Conservation (phyloP, 2,113 vertebrate species). For the Fulica atra region DNA sequence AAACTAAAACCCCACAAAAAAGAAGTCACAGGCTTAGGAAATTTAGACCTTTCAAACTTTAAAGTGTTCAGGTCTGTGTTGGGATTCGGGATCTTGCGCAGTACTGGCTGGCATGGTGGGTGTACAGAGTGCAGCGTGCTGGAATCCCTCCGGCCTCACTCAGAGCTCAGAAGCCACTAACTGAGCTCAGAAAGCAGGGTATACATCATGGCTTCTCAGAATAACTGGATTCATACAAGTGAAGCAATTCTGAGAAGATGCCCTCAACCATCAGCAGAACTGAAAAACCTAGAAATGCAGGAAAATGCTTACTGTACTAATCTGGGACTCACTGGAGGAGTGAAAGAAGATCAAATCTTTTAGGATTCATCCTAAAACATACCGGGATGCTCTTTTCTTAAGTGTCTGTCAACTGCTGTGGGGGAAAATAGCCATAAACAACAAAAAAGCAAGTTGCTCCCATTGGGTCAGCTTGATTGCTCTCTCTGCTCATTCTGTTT, state of each 20-base stretch:
- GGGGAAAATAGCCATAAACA: background rate
- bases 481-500: background rate
- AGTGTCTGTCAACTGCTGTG: background rate
- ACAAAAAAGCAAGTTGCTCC: background rate
- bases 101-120: background rate
- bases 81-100: rapidly evolving
- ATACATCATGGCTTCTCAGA: background rate
- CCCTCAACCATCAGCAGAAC: background rate
- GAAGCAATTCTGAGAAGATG: background rate
- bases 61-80: background rate
- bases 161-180: background rate
- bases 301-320: background rate
- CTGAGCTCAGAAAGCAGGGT: background rate
- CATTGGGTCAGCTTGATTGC: background rate
- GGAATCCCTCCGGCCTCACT: background rate
- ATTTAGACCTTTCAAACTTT: background rate
- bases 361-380: background rate
- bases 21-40: background rate
- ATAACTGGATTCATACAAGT: background rate
- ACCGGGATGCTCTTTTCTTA: background rate
- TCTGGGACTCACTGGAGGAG: rapidly evolving
- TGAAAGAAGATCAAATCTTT: background rate
- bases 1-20: too few relatives aligned
- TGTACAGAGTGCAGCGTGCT: background rate
- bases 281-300: background rate